phyloP scores from a whole-genome alignment of 2,797 vertebrate species.

The Typhlichthys eigenmanni region DNA sequence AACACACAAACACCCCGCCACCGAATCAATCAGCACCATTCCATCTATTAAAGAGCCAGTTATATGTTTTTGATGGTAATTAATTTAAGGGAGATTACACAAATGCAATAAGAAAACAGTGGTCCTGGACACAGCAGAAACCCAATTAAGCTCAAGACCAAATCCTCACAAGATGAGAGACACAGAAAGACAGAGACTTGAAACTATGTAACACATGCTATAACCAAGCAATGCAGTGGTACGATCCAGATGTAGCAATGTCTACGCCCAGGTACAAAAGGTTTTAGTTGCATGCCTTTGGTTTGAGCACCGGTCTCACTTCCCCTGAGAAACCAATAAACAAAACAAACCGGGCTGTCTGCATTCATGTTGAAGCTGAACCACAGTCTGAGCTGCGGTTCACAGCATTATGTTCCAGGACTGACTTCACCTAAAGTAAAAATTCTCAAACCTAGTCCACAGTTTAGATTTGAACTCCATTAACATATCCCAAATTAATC shows the following conservation, averaged over 20 bases:
- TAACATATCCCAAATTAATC: constrained; percentile 43
- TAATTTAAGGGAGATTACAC: too few species aligned
- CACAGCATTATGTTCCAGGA: constrained; percentile 68
- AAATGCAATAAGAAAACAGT: neutral
- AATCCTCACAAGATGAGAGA: constrained; percentile 57
- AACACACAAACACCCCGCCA: constrained; percentile 76
- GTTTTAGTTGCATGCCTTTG: constrained; percentile 72
- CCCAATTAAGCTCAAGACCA: constrained; percentile 57
- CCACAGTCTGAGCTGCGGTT: constrained; percentile 72
- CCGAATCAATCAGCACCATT: constrained; percentile 64
- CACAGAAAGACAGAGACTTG: constrained; percentile 8
- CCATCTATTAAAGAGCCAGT: constrained; percentile 68
- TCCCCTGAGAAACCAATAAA: constrained; percentile 73
- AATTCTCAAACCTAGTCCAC: constrained; percentile 59
- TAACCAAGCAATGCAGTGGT: constrained; percentile 26
- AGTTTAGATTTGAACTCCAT: constrained; percentile 51
- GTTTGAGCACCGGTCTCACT: constrained; percentile 72
- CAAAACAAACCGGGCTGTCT: constrained; percentile 75
- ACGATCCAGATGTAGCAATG: constrained; percentile 59
- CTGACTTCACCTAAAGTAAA: constrained; percentile 76
- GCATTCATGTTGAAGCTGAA: constrained; percentile 65
- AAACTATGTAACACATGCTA: constrained; percentile 12
- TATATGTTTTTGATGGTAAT: neutral
- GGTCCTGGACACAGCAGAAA: constrained; percentile 40
- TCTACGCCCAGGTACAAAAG: constrained; percentile 66